Evolutionary conservation across 2,888 invertebrate genomes (phyloP), one percentile per base, ranked within the genome.

Genomic region (Lycocerus yunnanus): DNA sequence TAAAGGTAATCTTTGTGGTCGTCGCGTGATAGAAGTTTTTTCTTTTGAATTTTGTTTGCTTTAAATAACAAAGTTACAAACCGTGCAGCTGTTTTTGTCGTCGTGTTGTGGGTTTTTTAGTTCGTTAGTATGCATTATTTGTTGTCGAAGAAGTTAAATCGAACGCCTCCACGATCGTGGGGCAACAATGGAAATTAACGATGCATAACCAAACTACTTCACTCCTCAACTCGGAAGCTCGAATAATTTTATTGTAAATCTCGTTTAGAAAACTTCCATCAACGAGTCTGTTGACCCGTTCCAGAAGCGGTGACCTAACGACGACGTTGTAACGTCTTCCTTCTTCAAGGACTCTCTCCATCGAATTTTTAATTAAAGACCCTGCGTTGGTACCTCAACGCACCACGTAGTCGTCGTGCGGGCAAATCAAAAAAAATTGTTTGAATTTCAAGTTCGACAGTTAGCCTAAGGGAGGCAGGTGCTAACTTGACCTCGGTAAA

Each of bases 271-370:
- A 75, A 72, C 69, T 72, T 75, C 72, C 69, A 72, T 77, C 68
- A 61, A 21, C 61, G 76, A 76, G 78, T 77, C 71, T 77, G 77
- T 79, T 79, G 78, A 79, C 78, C 78, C 77, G 78, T 72, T 76
- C 75, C 71, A 74, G 75, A 74, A 72, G 73, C 69, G 66, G 69
- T 75, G 72, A 75, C 72, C 73, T 69, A 65, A 69, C 73, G 20
- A 63, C 61, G 61, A 63, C 61, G 61, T 63, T 63, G 61, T 18
- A 18, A 43, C n/a, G n/a, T 43, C 43, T 43, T 43, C 5, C 43
- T 43, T 43, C 6, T 43, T n/a, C 4, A 8, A 43, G 6, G n/a
- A n/a, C 8, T 43, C n/a, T n/a, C n/a, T 43, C n/a, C 6, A 43
- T 13, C 15, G 61, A 61, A 61, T 6, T 9, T 66, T n/a, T 27